Evolutionary conservation across 2,888 invertebrate genomes (phyloP).

Genomic region (Clitarchus hookeri): DNA sequence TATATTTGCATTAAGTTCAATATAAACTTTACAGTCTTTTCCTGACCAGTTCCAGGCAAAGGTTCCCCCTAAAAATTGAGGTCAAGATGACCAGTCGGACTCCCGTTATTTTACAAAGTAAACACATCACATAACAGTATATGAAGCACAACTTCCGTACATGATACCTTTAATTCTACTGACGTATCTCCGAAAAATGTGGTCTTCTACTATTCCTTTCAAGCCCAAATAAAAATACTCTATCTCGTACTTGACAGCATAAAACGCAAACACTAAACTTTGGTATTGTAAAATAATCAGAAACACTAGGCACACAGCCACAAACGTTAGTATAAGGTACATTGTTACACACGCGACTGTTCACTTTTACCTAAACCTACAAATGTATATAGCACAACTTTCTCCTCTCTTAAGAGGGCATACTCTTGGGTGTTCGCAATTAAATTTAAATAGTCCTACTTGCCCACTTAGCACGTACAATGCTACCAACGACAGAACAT

Average conservation of each 20-base stretch:
- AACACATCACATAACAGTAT: too few species aligned
- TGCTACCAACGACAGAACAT: too few species aligned
- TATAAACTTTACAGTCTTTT: too few species aligned
- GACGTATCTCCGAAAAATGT: constrained; percentile 61
- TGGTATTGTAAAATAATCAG: not conserved
- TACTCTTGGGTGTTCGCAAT: too few species aligned
- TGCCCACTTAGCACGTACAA: too few species aligned
- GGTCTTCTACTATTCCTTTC: constrained; percentile 64
- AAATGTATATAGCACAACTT: not conserved
- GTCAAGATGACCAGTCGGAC: too few species aligned
- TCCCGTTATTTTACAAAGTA: too few species aligned
- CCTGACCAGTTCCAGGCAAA: too few species aligned
- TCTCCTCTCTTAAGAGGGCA: not conserved
- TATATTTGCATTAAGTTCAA: too few species aligned
- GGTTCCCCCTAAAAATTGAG: too few species aligned
- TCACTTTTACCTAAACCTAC: not conserved
- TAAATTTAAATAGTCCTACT: too few species aligned
- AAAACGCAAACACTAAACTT: not conserved
- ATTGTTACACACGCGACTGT: not conserved
- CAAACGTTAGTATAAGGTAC: not conserved
- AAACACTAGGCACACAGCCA: not conserved
- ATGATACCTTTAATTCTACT: constrained; percentile 54
- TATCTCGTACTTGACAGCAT: constrained; percentile 53
- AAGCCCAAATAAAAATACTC: constrained; percentile 65
- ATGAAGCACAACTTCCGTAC: too few species aligned